These are phyloP conservation scores for Drosophila leontia DNA, from an alignment of 1,140 invertebrate species.

Conservation along the genomic window DNA sequence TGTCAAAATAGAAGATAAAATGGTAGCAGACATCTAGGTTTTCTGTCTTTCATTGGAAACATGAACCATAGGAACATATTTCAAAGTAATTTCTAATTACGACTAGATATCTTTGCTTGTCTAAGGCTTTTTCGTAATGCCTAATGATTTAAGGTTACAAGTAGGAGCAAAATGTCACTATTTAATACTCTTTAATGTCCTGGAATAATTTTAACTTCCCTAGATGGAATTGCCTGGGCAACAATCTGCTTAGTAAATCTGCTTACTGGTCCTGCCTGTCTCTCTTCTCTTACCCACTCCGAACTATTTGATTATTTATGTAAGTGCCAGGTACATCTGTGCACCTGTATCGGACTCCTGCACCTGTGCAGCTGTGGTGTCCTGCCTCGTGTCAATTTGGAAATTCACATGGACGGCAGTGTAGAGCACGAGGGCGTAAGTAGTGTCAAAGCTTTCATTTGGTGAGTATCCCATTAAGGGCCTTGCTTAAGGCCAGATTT, in stretches of 20 bases:
- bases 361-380: constrained; percentile 21
- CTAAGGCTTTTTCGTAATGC: background rate
- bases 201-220: constrained; percentile 15
- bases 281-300: background rate
- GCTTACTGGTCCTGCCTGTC: constrained; percentile 5
- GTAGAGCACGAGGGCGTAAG: constrained; percentile 17
- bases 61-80: constrained; percentile 1
- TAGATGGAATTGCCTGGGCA: constrained; percentile 4
- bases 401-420: constrained; percentile 25
- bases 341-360: constrained; percentile 14
- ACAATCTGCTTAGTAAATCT: constrained; percentile 43
- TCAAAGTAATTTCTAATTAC: constrained; percentile 5
- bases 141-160: constrained; percentile 4
- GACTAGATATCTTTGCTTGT: constrained; percentile 6
- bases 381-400: constrained; percentile 55
- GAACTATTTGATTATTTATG: constrained; percentile 52
- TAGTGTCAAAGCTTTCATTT: constrained; percentile 12
- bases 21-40: background rate
- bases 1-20: constrained; percentile 7
- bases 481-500: constrained; percentile 37
- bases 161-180: background rate
- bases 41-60: constrained; percentile 21
- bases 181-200: constrained; percentile 3
- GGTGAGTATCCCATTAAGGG: constrained; percentile 39
- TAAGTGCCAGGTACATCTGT: constrained; percentile 32